Evolutionary conservation across 2,797 vertebrate species (phyloP), one percentile per base, ranked within the genome.

Genomic region (Hippocampus kuda): DNA sequence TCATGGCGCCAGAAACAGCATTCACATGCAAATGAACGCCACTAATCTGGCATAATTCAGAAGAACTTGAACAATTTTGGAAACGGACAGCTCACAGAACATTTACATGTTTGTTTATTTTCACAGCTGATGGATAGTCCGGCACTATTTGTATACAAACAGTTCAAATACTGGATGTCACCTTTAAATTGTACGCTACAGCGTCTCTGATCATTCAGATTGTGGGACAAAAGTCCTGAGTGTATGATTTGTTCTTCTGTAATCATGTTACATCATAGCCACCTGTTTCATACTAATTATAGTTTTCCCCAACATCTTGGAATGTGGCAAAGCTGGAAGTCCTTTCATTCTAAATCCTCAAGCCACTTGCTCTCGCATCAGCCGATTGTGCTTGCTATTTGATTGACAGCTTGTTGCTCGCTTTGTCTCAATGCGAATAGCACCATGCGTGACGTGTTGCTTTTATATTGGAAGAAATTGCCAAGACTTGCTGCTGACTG

Each of bases 291-390:
- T 54, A 0, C 57, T 44, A 63, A 67, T 63, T 49, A 48, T 5
- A 54, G 65, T 24, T 65, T 56, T 2, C 64, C 41, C 67, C 61
- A 68, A 0, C 41, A 65, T 73, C 72, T 75, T 1, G 71, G 81
- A 88, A 89, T 86, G 84, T 68, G 24, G 79, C 82, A 26, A 6
- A 81, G 80, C 86, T 77, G 69, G 85, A 88, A 77, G 60, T 68
- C 64, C 38, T 59, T 27, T 59, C 65, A 24, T 74, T 60, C 61
- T 24, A 49, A n/a, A 75, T 67, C 66, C 59, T 71, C 72, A 26
- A 60, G 65, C 74, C 80, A 83, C 71, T 83, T 70, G 74, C 71
- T 77, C 70, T 69, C 1, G 61, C 68, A 75, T 80, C 70, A 57
- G 38, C 61, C 75, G 48, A 72, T 86, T 87, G 80, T 84, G 62